Evolutionary conservation across 2,888 invertebrate species (phyloP).

Genomic region (Elysia crispata): DNA sequence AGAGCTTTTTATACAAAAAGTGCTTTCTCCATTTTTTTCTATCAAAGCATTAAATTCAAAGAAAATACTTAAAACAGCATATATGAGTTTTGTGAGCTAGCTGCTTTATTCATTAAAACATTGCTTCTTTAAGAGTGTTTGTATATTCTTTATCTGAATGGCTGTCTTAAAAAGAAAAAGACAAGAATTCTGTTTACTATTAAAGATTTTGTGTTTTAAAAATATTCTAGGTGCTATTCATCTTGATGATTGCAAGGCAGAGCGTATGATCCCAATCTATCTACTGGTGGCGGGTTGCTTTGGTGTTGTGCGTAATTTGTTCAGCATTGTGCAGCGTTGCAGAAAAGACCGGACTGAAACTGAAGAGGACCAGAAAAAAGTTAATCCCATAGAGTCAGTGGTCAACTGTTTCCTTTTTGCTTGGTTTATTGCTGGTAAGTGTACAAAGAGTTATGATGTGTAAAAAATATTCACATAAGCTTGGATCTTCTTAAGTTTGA

Average conservation of each 20-base stretch:
- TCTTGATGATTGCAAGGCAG: conserved; percentile 83
- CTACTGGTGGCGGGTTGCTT: conserved; percentile 84
- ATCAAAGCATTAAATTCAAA: neutral
- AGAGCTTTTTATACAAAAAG: neutral
- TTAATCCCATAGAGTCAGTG: conserved; percentile 66
- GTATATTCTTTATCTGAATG: no score
- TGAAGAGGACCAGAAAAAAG: conserved; percentile 65
- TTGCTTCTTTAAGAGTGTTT: no score
- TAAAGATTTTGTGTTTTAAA: neutral
- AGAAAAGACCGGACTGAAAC: conserved; percentile 79
- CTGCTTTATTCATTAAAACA: no score
- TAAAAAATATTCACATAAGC: no score
- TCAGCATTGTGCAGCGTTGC: conserved; percentile 81
- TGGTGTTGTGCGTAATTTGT: conserved; percentile 83
- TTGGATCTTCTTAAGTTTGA: no score
- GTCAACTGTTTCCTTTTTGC: conserved; percentile 81
- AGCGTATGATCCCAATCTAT: conserved; percentile 84
- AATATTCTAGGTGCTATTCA: conserved; percentile 80
- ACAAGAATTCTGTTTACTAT: neutral
- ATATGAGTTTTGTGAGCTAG: no score
- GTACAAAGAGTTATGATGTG: neutral
- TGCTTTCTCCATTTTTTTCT: neutral
- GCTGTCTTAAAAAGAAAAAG: neutral
- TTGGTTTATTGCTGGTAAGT: conserved; percentile 84
- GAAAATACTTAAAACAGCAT: no score